Conservation (phyloP, 2,888 invertebrate genomes). For the Cerastis leucographa region DNA sequence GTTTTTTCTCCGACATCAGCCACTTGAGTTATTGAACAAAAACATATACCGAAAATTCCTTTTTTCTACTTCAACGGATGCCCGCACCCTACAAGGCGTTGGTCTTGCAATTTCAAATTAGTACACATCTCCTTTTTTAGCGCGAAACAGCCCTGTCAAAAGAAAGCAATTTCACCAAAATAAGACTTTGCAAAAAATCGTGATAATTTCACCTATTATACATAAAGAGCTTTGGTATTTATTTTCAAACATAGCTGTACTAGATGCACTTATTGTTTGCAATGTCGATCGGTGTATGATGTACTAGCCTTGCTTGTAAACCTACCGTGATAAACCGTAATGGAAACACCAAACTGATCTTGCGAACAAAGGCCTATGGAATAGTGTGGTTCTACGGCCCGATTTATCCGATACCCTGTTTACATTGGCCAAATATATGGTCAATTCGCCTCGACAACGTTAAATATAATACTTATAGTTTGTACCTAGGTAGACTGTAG, state of each 20-base stretch:
- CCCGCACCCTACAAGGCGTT: background rate
- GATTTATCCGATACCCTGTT: conserved; percentile 83
- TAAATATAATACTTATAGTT: conserved; percentile 52
- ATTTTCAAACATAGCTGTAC: conserved; percentile 9
- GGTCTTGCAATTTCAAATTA: background rate
- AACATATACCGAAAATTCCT: background rate
- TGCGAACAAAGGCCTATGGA: conserved; percentile 83
- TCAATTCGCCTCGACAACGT: conserved; percentile 62
- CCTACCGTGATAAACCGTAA: conserved; percentile 67
- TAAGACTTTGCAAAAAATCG: background rate
- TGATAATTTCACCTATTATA: background rate
- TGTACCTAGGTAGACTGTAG: conserved; percentile 7
- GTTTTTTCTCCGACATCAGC: too few relatives aligned
- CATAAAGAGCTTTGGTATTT: background rate
- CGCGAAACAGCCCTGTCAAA: background rate
- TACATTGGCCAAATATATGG: conserved; percentile 80
- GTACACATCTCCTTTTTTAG: background rate
- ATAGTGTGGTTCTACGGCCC: conserved; percentile 79
- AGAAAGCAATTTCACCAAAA: background rate
- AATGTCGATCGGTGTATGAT: conserved; percentile 38
- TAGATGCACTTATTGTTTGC: background rate
- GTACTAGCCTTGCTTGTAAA: conserved; percentile 39
- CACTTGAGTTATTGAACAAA: too few relatives aligned
- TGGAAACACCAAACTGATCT: conserved; percentile 72
- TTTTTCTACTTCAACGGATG: too few relatives aligned